These are phyloP conservation scores for Pogonomyrmex californicus DNA, from an alignment of 1,140 invertebrate genomes.

Conservation along the genomic window DNA sequence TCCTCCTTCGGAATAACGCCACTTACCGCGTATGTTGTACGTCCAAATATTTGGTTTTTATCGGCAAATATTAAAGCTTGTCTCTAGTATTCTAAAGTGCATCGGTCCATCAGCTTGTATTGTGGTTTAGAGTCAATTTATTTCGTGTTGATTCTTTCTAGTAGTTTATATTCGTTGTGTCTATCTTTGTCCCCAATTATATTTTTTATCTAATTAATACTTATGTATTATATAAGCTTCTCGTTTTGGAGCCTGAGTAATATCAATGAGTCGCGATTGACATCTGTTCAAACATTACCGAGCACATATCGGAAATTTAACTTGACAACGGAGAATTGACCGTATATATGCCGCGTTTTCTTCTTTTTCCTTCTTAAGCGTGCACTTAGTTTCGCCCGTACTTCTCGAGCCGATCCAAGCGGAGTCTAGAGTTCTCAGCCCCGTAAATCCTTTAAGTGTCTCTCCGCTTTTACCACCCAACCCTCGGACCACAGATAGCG, in stretches of 20 bases:
- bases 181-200: neutral
- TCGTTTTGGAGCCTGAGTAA: neutral
- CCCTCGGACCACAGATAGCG: conserved; percentile 73
- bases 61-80: conserved; percentile 62
- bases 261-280: neutral
- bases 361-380: conserved; percentile 53
- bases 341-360: conserved; percentile 8
- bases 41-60: conserved; percentile 63
- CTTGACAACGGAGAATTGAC: conserved; percentile 52
- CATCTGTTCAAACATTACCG: conserved; percentile 31
- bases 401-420: conserved; percentile 74
- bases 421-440: conserved; percentile 81
- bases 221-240: neutral
- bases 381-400: conserved; percentile 72
- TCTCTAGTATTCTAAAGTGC: conserved; percentile 5
- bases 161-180: neutral
- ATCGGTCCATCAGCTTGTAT: neutral
- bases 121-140: conserved; percentile 18
- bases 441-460: conserved; percentile 85
- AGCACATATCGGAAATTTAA: conserved; percentile 57
- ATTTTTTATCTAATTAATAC: conserved; percentile 18
- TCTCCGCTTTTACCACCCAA: conserved; percentile 75
- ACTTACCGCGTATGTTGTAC: conserved; percentile 43
- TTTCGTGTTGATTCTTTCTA: neutral
- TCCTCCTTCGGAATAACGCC: conserved; percentile 72